Evolutionary conservation across 2,113 vertebrate species (phyloP).

Genomic region (Willisornis vidua): DNA sequence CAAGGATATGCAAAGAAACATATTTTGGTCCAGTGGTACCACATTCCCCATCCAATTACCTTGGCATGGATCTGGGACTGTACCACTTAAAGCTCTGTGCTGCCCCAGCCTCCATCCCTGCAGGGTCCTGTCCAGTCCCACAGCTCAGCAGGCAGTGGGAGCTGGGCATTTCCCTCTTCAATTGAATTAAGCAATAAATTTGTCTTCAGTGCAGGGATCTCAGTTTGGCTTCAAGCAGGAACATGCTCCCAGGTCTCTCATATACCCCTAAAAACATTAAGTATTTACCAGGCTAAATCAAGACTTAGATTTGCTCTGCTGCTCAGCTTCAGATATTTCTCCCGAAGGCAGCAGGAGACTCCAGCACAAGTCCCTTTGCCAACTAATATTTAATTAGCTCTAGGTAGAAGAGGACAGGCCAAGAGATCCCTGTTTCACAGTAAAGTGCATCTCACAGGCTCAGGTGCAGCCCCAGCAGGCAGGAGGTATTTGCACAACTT

Average conservation of each 20-base stretch:
- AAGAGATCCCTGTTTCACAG: neutral
- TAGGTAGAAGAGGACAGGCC: neutral
- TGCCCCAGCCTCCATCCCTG: neutral
- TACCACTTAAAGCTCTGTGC: neutral
- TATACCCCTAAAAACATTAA: neutral
- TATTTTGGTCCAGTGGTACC: neutral
- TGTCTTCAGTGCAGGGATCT: neutral
- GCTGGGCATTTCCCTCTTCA: neutral
- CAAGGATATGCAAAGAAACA: neutral
- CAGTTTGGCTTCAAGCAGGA: neutral
- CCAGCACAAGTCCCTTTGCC: neutral
- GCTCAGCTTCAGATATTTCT: neutral
- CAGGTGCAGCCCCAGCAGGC: neutral
- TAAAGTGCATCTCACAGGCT: fast-evolving
- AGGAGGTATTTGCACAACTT: neutral
- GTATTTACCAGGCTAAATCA: neutral
- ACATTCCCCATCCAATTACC: neutral
- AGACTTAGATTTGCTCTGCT: neutral
- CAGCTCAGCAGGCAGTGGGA: neutral
- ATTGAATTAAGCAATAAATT: neutral
- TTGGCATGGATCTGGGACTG: neutral
- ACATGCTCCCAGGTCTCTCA: neutral
- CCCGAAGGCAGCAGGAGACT: neutral
- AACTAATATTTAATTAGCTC: neutral
- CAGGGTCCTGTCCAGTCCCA: neutral